A percentile compares a stretch with the other conserved stretches of the same genome.
Conservation (phyloP, 1,140 invertebrate genomes). For the Pogonomyrmex californicus region DNA sequence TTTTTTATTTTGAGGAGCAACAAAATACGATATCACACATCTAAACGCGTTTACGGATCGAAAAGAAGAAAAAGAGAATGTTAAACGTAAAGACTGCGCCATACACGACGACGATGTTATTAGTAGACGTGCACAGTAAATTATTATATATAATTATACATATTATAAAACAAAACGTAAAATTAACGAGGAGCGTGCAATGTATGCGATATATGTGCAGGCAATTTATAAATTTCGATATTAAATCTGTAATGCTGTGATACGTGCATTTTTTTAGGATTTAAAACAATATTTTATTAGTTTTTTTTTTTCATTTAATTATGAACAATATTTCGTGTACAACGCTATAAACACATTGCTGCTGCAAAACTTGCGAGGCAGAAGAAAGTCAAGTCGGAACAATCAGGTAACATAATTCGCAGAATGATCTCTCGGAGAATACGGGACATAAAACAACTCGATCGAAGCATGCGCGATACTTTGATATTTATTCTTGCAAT, state of each 20-base stretch:
- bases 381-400: conserved; percentile 66
- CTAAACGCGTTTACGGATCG: background rate
- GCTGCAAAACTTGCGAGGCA: conserved; percentile 67
- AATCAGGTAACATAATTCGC: conserved; percentile 62
- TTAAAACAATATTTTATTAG: conserved; percentile 71
- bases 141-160: background rate
- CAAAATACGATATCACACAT: background rate
- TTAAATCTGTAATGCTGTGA: conserved; percentile 23
- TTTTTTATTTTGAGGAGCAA: background rate
- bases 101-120: conserved; percentile 15
- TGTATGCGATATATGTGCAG: background rate
- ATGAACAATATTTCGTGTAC: conserved; percentile 78
- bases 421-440: conserved; percentile 47
- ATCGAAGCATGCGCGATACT: conserved; percentile 59
- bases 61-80: conserved; percentile 16
- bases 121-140: background rate
- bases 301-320: conserved; percentile 73
- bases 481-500: conserved; percentile 41
- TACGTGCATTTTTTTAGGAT: conserved; percentile 37
- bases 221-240: conserved; percentile 39
- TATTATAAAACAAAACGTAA: conserved; percentile 3
- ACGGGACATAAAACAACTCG: conserved; percentile 37
- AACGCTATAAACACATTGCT: conserved; percentile 76
- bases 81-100: conserved; percentile 17
- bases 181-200: background rate